Percentiles rank a stretch among this genome's conserved stretches.
phyloP scores from a whole-genome alignment of 2,888 invertebrate genomes.

The Ennomos fuscantarius region DNA sequence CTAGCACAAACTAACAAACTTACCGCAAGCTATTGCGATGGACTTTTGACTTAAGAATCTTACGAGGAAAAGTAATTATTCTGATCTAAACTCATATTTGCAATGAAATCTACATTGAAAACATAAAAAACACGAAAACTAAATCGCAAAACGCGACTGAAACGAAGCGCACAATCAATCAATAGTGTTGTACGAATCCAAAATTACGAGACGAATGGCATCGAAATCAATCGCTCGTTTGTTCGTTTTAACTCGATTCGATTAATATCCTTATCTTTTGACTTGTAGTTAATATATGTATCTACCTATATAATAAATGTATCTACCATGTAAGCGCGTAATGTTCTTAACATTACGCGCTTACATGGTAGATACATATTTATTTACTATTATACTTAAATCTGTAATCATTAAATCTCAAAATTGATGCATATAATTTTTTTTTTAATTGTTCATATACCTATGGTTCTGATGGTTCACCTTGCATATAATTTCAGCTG shows the following conservation, averaged over 20 bases:
- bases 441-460: too few relatives aligned
- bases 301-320: too few relatives aligned
- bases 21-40: slow-evolving; percentile 79
- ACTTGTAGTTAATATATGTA: too few relatives aligned
- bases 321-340: too few relatives aligned
- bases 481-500: too few relatives aligned
- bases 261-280: too few relatives aligned
- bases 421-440: too few relatives aligned
- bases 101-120: slow-evolving; percentile 59
- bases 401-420: too few relatives aligned
- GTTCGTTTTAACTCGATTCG: neutral
- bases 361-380: too few relatives aligned
- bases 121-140: slow-evolving; percentile 67
- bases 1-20: slow-evolving; percentile 66
- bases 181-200: slow-evolving; percentile 48
- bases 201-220: slow-evolving; percentile 4
- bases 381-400: too few relatives aligned
- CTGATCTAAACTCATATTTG: slow-evolving; percentile 67
- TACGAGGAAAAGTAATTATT: slow-evolving; percentile 61
- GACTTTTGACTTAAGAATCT: slow-evolving; percentile 64
- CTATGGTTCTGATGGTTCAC: too few relatives aligned
- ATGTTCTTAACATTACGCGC: too few relatives aligned
- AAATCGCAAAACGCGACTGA: slow-evolving; percentile 68
- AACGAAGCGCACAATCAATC: slow-evolving; percentile 57
- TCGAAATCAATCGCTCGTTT: neutral